Evolutionary conservation across 1,140 invertebrate species (phyloP).

Genomic region (Lamellibrachia luymesi): DNA sequence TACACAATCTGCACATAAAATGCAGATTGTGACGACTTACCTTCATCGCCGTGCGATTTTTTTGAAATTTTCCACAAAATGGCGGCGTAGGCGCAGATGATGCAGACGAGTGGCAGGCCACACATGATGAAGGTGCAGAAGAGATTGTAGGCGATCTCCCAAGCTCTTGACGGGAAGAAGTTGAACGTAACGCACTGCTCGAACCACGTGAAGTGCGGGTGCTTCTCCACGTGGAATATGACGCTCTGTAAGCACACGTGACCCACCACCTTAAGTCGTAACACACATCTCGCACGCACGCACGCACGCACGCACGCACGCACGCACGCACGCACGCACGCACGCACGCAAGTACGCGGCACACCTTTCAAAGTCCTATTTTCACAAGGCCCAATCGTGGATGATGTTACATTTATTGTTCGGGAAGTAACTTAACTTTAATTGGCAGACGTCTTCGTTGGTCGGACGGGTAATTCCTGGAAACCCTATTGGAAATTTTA

Average conservation of each 20-base stretch:
- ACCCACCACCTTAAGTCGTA: neutral
- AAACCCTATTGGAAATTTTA: too few relatives aligned
- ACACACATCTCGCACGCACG: neutral
- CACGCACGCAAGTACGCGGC: neutral
- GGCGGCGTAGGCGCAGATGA: slow-evolving; percentile 81
- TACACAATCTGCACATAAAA: too few relatives aligned
- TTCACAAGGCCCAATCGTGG: too few relatives aligned
- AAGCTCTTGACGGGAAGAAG: slow-evolving; percentile 64
- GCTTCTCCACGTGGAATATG: slow-evolving; percentile 71
- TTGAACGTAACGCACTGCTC: slow-evolving; percentile 77
- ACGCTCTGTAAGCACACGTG: slow-evolving; percentile 64
- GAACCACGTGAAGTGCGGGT: slow-evolving; percentile 68
- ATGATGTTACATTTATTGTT: too few relatives aligned
- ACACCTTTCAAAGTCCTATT: too few relatives aligned
- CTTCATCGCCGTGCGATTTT: slow-evolving; percentile 67
- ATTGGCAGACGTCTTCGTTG: too few relatives aligned
- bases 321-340: neutral
- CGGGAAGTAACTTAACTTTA: too few relatives aligned
- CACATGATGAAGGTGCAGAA: slow-evolving; percentile 81
- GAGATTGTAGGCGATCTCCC: slow-evolving; percentile 74
- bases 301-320: neutral
- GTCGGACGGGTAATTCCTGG: too few relatives aligned
- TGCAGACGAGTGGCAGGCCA: slow-evolving; percentile 76
- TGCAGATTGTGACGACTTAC: slow-evolving; percentile 48
- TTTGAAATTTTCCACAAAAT: slow-evolving; percentile 75